Evolutionary conservation across 2,888 invertebrate species (phyloP).

Genomic region (Agapostemon virescens): DNA sequence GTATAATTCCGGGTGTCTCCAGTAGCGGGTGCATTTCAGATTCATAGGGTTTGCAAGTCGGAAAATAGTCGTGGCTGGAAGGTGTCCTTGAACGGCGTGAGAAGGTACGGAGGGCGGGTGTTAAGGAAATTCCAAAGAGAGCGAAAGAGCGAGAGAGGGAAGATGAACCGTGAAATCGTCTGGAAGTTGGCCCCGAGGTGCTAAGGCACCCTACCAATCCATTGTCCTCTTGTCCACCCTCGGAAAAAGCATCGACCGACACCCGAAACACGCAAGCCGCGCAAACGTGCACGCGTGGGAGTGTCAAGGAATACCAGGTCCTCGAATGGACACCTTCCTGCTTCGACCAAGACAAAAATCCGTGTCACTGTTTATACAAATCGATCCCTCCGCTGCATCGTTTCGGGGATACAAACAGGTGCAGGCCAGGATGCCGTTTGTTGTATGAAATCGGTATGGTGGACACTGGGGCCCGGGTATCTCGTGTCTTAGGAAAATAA

Average conservation of each 20-base stretch:
- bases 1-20: background rate
- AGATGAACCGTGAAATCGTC: slow-evolving; percentile 53
- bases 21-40: slow-evolving; percentile 48
- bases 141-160: background rate
- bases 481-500: slow-evolving; percentile 7
- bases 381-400: background rate
- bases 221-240: slow-evolving; percentile 62
- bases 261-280: slow-evolving; percentile 28
- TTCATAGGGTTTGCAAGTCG: slow-evolving; percentile 37
- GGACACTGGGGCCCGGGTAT: background rate
- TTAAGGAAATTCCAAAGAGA: slow-evolving; percentile 54
- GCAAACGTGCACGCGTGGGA: slow-evolving; percentile 34
- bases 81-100: slow-evolving; percentile 28
- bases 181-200: slow-evolving; percentile 64
- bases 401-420: slow-evolving; percentile 31
- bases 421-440: background rate
- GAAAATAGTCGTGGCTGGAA: slow-evolving; percentile 20
- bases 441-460: background rate
- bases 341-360: slow-evolving; percentile 30
- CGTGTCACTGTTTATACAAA: slow-evolving; percentile 55
- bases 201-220: slow-evolving; percentile 67
- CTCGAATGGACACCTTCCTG: slow-evolving; percentile 26
- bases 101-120: slow-evolving; percentile 20
- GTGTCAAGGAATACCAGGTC: slow-evolving; percentile 21
- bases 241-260: slow-evolving; percentile 37